A percentile compares a stretch with the other conserved stretches of the same genome.
These are phyloP conservation scores for Synanthedon vespiformis DNA, from an alignment of 2,888 invertebrate genomes.

Conservation along the genomic window DNA sequence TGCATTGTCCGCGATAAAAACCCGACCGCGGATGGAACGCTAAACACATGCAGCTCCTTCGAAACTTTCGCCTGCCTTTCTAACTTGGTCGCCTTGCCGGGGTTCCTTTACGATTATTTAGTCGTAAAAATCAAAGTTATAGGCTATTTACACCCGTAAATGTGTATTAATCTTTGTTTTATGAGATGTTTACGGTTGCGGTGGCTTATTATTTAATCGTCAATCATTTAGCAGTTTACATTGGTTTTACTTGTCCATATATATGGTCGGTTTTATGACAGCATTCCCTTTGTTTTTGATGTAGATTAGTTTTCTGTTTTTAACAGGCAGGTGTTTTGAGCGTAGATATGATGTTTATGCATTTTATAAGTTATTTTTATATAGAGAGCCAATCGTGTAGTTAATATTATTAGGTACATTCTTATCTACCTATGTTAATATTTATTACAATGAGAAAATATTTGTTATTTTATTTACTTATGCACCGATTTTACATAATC, in stretches of 20 bases:
- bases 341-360: too few species aligned
- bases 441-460: too few species aligned
- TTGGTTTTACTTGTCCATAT: constrained; percentile 22
- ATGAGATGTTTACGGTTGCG: constrained; percentile 41
- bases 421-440: too few species aligned
- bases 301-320: constrained; percentile 2
- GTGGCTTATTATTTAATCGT: constrained; percentile 67
- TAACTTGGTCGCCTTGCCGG: constrained; percentile 40
- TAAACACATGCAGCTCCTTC: constrained; percentile 10
- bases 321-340: too few species aligned
- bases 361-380: too few species aligned
- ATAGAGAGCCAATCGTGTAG: too few species aligned
- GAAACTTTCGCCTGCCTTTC: constrained; percentile 17
- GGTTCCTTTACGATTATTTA: constrained; percentile 72
- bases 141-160: constrained; percentile 69
- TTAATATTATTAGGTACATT: too few species aligned
- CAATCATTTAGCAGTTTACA: constrained; percentile 60
- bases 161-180: constrained; percentile 71
- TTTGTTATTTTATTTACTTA: too few species aligned
- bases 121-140: constrained; percentile 73
- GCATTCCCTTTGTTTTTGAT: constrained; percentile 20
- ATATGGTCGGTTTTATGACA: constrained; percentile 38
- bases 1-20: constrained; percentile 62
- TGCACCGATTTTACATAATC: too few species aligned
- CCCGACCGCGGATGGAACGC: constrained; percentile 32